Base-by-base conservation (phyloP, 2,113 vertebrate species). In the Epinephelus lanceolatus region DNA sequence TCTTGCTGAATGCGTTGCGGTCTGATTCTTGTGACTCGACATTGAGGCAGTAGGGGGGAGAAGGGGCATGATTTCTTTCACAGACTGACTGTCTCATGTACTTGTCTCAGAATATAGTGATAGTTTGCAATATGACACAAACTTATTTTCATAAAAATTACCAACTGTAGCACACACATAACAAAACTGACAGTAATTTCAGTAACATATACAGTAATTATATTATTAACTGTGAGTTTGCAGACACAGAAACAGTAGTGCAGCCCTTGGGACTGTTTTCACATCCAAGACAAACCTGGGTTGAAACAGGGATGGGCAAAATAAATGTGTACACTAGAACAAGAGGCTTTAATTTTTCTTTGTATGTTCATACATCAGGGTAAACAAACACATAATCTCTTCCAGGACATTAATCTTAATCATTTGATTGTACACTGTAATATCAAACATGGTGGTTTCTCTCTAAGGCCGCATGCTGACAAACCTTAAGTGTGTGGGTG, bases 381-480 rank as follows among this genome's bases (percentile, higher is more conserved):
- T 45, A 79, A 89, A 90, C 72, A 90, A 71, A 85, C 76, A 74
- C 33, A 67, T 85, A 78, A 88, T 88, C 86, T 86, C 61, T 69
- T 30, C 45, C n/a, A 56, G 37, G 82, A 59, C 83, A 61, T 90
- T 90, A 81, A 88, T 91, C 90, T 83, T 89, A 12, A 40, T 76
- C 55, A 71, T 85, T 71, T 83, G 73, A 89, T 76, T 78, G 76
- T 76, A 86, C 78, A 67, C 23, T 84, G 73, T 83, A 88, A 89
- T 89, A 71, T 88, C 86, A 87, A 90, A 89, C 69, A 76, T 57
- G 9, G 62, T 62, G 55, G 57, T 79, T 76, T 87, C 25, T 76
- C 59, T 78, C 40, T 61, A 72, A 81, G 71, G 72, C 66, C 83
- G 53, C 76, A 65, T 0, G 9, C 45, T 62, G 76, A 76, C 75